Conservation (phyloP, 2,113 vertebrate species). For the Taxidea taxus region DNA sequence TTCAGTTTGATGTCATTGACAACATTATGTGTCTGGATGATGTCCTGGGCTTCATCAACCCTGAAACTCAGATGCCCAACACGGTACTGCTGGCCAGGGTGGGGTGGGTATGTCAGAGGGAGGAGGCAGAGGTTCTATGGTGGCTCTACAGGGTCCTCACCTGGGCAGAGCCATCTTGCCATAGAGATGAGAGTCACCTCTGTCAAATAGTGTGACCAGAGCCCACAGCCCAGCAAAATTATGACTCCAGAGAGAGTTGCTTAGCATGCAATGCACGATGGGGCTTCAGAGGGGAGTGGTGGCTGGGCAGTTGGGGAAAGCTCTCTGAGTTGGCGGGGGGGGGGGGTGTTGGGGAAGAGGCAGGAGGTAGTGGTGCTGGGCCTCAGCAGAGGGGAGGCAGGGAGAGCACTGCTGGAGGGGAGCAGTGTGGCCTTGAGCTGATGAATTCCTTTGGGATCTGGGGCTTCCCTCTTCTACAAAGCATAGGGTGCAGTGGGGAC, state of each 20-base stretch:
- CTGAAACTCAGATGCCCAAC: conserved; percentile 94
- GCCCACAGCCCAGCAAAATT: background rate
- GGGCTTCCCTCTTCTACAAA: background rate
- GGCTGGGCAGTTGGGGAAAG: background rate
- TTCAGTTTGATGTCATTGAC: conserved; percentile 97
- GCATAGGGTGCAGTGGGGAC: accelerated
- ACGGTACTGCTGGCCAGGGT: conserved; percentile 83
- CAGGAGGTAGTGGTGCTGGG: background rate
- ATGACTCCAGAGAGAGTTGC: background rate
- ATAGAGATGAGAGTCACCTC: background rate
- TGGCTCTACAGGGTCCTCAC: too few species aligned
- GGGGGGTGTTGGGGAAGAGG: background rate
- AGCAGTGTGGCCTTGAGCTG: background rate
- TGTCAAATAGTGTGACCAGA: background rate
- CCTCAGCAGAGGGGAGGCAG: background rate
- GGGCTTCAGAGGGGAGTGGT: background rate
- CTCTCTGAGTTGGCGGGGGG: background rate
- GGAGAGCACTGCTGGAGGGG: background rate
- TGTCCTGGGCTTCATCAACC: conserved; percentile 91
- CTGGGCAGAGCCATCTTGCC: background rate
- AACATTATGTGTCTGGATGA: conserved; percentile 97
- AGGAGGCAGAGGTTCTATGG: accelerated
- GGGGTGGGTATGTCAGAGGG: conserved; percentile 21
- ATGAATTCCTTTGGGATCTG: background rate
- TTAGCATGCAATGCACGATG: accelerated